Evolutionary conservation across 2,888 invertebrate genomes (phyloP).

Genomic region (Hypomecis punctinalis): DNA sequence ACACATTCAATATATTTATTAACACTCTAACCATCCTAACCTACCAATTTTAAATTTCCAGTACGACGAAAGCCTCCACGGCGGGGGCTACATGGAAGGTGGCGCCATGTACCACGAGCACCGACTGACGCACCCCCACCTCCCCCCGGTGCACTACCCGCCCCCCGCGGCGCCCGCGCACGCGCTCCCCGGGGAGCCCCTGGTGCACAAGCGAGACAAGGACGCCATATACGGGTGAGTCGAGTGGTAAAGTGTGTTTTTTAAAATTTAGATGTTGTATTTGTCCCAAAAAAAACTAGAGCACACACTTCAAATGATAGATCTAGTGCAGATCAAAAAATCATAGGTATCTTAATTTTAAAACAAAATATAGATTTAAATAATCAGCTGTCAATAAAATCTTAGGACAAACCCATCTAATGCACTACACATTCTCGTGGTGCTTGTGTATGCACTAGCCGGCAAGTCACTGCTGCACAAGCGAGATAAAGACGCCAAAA

Average conservation of each 20-base stretch:
- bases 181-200: constrained; percentile 93
- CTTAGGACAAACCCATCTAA: no score
- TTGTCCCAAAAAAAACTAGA: background rate
- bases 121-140: constrained; percentile 91
- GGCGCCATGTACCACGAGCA: constrained; percentile 91
- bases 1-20: constrained; percentile 2
- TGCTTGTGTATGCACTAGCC: no score
- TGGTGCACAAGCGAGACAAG: constrained; percentile 98
- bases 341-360: no score
- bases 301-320: no score
- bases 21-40: constrained; percentile 13
- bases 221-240: constrained; percentile 99
- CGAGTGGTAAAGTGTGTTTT: constrained; percentile 71
- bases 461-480: no score
- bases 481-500: no score
- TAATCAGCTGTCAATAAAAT: no score
- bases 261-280: constrained; percentile 30
- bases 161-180: constrained; percentile 95
- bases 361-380: no score
- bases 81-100: constrained; percentile 94
- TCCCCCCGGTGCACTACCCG: constrained; percentile 90
- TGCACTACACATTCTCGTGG: no score
- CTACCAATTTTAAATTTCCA: constrained; percentile 65
- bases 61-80: constrained; percentile 97
- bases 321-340: no score